A percentile compares a stretch with the other conserved stretches of the same genome.
Conservation (phyloP, 2,888 invertebrate species). For the Mystacides longicornis region DNA sequence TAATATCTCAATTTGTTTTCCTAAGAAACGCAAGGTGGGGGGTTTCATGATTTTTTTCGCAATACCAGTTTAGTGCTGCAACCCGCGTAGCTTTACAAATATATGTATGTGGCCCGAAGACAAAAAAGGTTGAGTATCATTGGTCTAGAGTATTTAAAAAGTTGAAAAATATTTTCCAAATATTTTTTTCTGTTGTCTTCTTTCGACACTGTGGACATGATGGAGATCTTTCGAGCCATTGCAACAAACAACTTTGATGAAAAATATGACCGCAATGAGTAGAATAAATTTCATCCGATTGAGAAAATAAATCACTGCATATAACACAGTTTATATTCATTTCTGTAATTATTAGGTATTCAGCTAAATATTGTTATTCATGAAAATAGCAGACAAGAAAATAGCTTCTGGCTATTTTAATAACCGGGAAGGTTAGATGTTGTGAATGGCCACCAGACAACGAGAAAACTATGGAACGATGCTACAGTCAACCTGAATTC, state of each 20-base stretch:
- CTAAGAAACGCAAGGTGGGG: no score
- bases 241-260: slow-evolving; percentile 55
- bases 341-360: no score
- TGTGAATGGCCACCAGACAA: background rate
- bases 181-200: slow-evolving; percentile 53
- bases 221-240: slow-evolving; percentile 68
- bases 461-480: background rate
- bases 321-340: slow-evolving; percentile 62
- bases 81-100: no score
- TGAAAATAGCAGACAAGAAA: no score
- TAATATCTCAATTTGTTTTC: no score
- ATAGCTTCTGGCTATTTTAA: no score
- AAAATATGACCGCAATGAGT: slow-evolving; percentile 68
- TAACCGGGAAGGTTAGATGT: background rate
- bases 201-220: slow-evolving; percentile 74
- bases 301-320: slow-evolving; percentile 59
- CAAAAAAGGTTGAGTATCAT: no score
- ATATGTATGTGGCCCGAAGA: no score
- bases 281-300: slow-evolving; percentile 52
- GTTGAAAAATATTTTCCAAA: slow-evolving; percentile 62
- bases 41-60: no score
- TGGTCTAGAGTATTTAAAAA: slow-evolving; percentile 49
- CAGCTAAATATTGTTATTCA: no score
- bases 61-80: no score
- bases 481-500: background rate